A percentile compares a stretch with the other conserved stretches of the same genome.
These are phyloP conservation scores for Hippocampus kuda DNA, from an alignment of 2,797 vertebrate species.

Conservation along the genomic window DNA sequence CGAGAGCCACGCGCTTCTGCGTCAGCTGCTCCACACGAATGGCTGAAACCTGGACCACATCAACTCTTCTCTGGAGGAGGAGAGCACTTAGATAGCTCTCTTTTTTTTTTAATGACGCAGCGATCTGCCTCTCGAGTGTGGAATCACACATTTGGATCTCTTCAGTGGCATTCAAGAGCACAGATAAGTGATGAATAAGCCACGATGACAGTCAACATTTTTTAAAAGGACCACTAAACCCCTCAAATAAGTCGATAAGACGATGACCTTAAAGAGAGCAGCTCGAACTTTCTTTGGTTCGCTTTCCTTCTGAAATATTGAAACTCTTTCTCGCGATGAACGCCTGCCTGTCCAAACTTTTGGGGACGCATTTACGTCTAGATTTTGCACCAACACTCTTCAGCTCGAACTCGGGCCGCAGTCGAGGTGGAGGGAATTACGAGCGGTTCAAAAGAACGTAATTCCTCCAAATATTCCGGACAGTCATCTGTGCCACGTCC, in stretches of 20 bases:
- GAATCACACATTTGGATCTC: neutral
- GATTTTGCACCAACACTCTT: no score
- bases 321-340: neutral
- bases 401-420: no score
- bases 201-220: slow-evolving; percentile 29
- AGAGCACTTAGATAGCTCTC: neutral
- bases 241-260: slow-evolving; percentile 1
- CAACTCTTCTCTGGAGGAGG: neutral
- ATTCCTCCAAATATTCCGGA: no score
- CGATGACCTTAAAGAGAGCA: neutral
- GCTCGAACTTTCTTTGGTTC: neutral
- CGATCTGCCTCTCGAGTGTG: neutral
- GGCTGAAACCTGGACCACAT: slow-evolving; percentile 52
- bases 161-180: slow-evolving; percentile 12
- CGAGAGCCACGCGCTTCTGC: no score
- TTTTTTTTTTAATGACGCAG: neutral
- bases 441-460: no score
- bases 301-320: neutral
- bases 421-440: no score
- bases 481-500: no score
- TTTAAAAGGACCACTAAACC: neutral
- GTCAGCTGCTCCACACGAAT: slow-evolving; percentile 27
- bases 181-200: slow-evolving; percentile 41
- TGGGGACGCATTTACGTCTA: neutral
- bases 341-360: neutral